A percentile compares a stretch with the other conserved stretches of the same genome.
phyloP scores from a whole-genome alignment of 1,140 invertebrate genomes.

The Coelopa frigida region DNA sequence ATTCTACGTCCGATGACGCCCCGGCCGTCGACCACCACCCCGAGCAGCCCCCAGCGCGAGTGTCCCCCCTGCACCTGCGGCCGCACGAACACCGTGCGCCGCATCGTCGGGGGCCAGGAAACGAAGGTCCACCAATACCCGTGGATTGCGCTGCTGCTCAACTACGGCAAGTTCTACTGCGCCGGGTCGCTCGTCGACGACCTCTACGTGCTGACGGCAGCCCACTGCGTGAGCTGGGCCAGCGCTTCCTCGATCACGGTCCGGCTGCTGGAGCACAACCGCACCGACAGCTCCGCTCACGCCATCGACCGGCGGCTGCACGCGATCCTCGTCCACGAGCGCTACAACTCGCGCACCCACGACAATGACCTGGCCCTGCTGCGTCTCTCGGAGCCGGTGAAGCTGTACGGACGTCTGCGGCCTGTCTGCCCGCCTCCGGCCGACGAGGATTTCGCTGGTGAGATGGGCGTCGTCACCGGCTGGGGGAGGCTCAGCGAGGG shows the following conservation, averaged over 20 bases:
- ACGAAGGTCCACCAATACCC: conserved; percentile 60
- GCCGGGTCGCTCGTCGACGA: conserved; percentile 58
- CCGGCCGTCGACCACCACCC: neutral
- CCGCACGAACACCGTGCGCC: conserved; percentile 50
- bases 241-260: conserved; percentile 54
- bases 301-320: conserved; percentile 44
- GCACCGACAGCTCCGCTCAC: conserved; percentile 45
- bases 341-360: conserved; percentile 51
- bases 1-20: neutral
- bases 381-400: conserved; percentile 50
- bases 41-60: conserved; percentile 12
- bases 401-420: conserved; percentile 54
- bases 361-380: conserved; percentile 77
- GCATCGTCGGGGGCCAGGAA: conserved; percentile 62
- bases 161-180: conserved; percentile 61
- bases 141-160: conserved; percentile 59
- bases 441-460: conserved; percentile 51
- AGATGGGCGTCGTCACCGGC: conserved; percentile 55
- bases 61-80: conserved; percentile 48
- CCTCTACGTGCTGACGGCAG: conserved; percentile 53
- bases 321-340: conserved; percentile 24
- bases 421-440: conserved; percentile 65
- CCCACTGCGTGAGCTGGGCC: conserved; percentile 66
- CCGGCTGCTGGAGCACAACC: conserved; percentile 66
- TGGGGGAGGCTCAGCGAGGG: conserved; percentile 58